Base-by-base conservation (phyloP, 2,797 vertebrate species). In the Liasis olivaceus region DNA sequence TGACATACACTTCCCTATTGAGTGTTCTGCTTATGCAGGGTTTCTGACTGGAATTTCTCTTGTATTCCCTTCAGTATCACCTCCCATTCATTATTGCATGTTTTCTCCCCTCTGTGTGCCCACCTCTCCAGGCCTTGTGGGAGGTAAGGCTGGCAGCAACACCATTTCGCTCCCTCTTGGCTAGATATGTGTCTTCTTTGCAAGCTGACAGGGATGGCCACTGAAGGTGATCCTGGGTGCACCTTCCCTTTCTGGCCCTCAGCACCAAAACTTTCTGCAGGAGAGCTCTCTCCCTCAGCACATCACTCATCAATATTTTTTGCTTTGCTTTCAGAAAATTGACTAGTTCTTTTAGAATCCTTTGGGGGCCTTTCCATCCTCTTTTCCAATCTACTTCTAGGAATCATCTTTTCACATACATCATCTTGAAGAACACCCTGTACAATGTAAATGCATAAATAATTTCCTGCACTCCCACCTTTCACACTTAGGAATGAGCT, bases 311-410 rank as follows among this genome's bases (percentile, higher is more conserved):
- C 91, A 31, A 24, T 87, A 24, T 47, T 63, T 77, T 91, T 77
- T 51, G 85, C 86, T 91, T 91, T 88, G 66, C 51, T 31, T 88
- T 92, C 22, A 63, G 66, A 92, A 88, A 88, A 92, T 63, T 77
- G 91, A 77, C 88, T 86, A 59, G n/a, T 58, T 63, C 58, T 85
- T 91, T 87, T 59, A 91, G 31, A 54, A 56, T 59, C 58, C 47
- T 63, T 88, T 87, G 12, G 58, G 59, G 58, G 58, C n/a, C 86
- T 36, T 81, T 47, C n/a, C 51, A n/a, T 28, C 66, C 24, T 17
- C 51, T 58, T 14, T 63, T 47, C 17, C n/a, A 64, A 64, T 56
- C 51, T 81, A 14, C 5, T 63, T 89, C 9, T 42, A 85, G 91
- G 51, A 66, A 58, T 92, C 60, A 47, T 58, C 51, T 92, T 62